Percentiles rank a stretch among this genome's conserved stretches.
phyloP scores from a whole-genome alignment of 2,113 vertebrate species.

The Ageneiosus marmoratus region DNA sequence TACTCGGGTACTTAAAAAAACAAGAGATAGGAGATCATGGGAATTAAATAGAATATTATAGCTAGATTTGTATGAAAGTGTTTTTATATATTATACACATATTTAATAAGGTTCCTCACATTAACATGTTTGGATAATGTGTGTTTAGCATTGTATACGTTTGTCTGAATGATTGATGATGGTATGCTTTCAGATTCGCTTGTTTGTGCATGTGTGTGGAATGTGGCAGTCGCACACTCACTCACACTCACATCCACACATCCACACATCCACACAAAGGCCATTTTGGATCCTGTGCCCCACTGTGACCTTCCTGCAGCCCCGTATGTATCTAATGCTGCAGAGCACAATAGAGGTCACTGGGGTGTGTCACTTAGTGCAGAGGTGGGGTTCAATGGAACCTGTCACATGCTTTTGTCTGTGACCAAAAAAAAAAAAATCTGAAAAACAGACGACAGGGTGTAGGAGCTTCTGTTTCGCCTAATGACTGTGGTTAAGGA shows the following conservation, averaged over 20 bases:
- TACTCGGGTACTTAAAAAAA: neutral
- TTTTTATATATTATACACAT: no score
- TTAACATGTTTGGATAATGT: neutral
- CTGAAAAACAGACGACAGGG: neutral
- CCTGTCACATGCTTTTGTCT: conserved; percentile 4
- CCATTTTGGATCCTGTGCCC: conserved; percentile 5
- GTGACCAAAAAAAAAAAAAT: neutral
- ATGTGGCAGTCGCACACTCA: conserved; percentile 34
- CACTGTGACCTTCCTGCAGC: conserved; percentile 4
- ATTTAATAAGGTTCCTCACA: neutral
- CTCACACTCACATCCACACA: neutral
- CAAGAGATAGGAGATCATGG: neutral
- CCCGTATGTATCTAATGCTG: neutral
- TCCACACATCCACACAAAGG: conserved; percentile 7
- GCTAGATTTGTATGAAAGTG: no score
- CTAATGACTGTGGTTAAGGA: conserved; percentile 70
- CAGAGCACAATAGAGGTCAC: conserved; percentile 12
- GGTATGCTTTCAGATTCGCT: conserved; percentile 17
- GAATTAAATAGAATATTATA: no score
- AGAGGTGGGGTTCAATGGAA: neutral
- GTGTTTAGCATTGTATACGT: conserved; percentile 6
- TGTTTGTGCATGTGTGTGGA: conserved; percentile 40
- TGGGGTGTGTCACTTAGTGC: neutral
- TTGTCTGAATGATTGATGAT: conserved; percentile 30
- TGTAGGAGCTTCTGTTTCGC: conserved; percentile 56